Conservation (phyloP, 2,113 vertebrate species). For the Poicephalus gulielmi region DNA sequence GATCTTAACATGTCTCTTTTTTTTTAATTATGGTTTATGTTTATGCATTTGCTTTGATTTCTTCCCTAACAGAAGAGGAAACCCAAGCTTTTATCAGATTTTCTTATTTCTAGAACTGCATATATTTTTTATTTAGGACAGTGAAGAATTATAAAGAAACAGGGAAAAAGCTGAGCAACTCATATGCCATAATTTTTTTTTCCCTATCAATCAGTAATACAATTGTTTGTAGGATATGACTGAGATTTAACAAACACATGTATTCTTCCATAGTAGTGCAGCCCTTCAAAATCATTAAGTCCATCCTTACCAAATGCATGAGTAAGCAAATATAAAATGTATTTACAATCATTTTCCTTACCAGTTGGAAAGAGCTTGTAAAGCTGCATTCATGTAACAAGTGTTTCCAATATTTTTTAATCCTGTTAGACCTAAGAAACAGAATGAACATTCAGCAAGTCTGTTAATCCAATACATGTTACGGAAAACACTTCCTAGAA, state of each 20-base stretch:
- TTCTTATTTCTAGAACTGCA: neutral
- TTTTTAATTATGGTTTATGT: neutral
- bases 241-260: neutral
- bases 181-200: neutral
- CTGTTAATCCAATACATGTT: neutral
- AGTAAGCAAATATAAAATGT: neutral
- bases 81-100: neutral
- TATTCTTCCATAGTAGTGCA: neutral
- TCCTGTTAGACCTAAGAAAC: conserved; percentile 88
- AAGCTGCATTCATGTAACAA: conserved; percentile 98
- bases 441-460: neutral
- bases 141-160: neutral
- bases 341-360: conserved; percentile 64
- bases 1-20: neutral
- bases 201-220: neutral
- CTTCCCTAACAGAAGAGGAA: neutral
- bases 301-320: neutral
- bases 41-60: neutral
- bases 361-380: conserved; percentile 98
- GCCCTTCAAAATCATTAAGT: neutral
- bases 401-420: conserved; percentile 99
- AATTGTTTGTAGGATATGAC: neutral
- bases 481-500: neutral
- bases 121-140: neutral
- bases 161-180: neutral